Evolutionary conservation across 1,140 invertebrate species (phyloP).

Genomic region (Rhynchophorus ferrugineus): DNA sequence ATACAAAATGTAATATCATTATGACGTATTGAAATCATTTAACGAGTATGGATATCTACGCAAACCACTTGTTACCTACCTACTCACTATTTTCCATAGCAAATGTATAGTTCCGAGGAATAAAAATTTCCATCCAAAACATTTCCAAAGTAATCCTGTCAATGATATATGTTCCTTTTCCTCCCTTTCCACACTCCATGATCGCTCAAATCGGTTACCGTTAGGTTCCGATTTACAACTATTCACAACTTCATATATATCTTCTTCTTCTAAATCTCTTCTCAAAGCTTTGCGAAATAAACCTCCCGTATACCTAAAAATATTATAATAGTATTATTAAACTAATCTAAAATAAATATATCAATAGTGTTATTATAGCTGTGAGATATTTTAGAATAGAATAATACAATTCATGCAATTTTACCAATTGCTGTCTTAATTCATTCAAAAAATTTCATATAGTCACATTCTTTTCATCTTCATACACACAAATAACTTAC

Average conservation of each 20-base stretch:
- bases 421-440: no score
- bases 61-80: no score
- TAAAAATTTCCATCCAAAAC: slow-evolving; percentile 24
- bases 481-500: no score
- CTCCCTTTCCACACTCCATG: slow-evolving; percentile 14
- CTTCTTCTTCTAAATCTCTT: slow-evolving; percentile 29
- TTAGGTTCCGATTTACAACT: slow-evolving; percentile 22
- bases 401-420: no score
- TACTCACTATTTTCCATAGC: slow-evolving; percentile 17
- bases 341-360: no score
- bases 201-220: slow-evolving; percentile 26
- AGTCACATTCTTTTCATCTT: no score
- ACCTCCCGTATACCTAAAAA: slow-evolving; percentile 25
- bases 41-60: no score
- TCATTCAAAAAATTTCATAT: no score
- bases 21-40: no score
- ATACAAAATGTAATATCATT: background rate
- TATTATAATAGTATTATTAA: no score
- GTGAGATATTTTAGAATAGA: no score
- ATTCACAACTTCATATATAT: slow-evolving; percentile 29
- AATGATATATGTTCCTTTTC: slow-evolving; percentile 16
- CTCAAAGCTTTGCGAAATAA: slow-evolving; percentile 25
- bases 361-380: no score
- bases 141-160: slow-evolving; percentile 16
- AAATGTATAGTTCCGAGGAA: slow-evolving; percentile 20